These are phyloP conservation scores for Heliocidaris erythrogramma DNA, from an alignment of 35 echinoderm and acorn worm genomes.

Conservation along the genomic window DNA sequence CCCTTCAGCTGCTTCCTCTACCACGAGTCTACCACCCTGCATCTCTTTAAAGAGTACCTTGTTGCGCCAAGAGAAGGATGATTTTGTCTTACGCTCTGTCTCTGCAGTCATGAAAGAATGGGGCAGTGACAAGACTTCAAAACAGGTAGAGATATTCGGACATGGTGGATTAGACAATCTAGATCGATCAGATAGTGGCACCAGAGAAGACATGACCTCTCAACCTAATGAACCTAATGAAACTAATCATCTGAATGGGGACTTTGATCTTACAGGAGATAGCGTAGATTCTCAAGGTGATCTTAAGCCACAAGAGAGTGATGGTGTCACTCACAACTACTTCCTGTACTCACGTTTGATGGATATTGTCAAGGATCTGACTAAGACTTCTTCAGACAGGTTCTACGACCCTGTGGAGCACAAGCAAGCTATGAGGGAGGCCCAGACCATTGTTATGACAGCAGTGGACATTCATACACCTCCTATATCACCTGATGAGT, in stretches of 20 bases:
- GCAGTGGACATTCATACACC: slow-evolving; percentile 63
- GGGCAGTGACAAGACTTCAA: slow-evolving; percentile 16
- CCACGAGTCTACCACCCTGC: background rate
- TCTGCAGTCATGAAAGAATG: slow-evolving; percentile 33
- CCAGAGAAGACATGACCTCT: background rate
- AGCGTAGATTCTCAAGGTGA: background rate
- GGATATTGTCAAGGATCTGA: slow-evolving; percentile 53
- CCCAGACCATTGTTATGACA: slow-evolving; percentile 61
- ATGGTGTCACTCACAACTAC: slow-evolving; percentile 46
- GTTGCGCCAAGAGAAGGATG: background rate
- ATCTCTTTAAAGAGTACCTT: background rate
- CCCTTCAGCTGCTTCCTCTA: background rate
- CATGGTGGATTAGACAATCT: background rate
- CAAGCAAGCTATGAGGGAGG: slow-evolving; percentile 46
- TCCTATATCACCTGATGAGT: slow-evolving; percentile 34
- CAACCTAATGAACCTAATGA: background rate
- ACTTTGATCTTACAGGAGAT: background rate
- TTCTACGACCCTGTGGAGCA: slow-evolving; percentile 58
- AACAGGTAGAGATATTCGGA: background rate
- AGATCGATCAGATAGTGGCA: background rate
- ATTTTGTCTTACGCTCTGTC: background rate
- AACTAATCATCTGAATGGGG: background rate
- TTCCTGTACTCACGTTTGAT: slow-evolving; percentile 54
- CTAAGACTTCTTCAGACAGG: background rate
- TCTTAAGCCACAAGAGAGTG: background rate